Conservation (phyloP, 2,113 vertebrate genomes). For the Thomomys bottae region DNA sequence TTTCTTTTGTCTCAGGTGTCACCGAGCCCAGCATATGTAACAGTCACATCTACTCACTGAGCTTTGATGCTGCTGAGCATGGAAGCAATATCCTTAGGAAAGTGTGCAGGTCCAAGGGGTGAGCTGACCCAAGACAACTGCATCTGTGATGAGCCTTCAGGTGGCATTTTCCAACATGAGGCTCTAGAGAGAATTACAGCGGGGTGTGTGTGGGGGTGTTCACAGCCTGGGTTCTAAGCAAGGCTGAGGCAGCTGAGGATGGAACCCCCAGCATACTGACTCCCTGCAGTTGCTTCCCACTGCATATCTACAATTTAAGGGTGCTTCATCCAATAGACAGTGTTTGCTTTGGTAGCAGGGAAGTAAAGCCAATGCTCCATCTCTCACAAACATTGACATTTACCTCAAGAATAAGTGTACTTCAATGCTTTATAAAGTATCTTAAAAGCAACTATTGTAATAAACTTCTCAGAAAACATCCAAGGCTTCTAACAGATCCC, state of each 20-base stretch:
- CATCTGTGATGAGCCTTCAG: not conserved
- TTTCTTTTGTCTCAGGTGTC: not conserved
- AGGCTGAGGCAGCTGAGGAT: not conserved
- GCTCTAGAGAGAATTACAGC: not conserved
- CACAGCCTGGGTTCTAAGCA: not conserved
- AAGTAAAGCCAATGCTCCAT: not conserved
- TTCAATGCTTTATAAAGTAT: not conserved
- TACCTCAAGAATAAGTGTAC: not conserved
- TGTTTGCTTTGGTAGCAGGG: not conserved
- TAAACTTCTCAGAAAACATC: not conserved
- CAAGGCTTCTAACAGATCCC: not conserved
- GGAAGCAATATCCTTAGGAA: not conserved
- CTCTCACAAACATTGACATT: not conserved
- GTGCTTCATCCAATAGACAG: not conserved
- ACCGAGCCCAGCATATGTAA: too few species aligned
- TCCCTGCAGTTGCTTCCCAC: too few species aligned
- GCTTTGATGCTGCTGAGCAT: not conserved
- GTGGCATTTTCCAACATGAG: not conserved
- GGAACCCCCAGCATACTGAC: rapidly evolving
- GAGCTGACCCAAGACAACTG: not conserved
- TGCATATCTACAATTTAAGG: not conserved
- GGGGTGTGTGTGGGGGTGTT: too few species aligned
- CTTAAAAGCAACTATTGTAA: not conserved
- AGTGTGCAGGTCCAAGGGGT: not conserved
- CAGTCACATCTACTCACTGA: not conserved